These are phyloP conservation scores for Volucella bombylans DNA, from an alignment of 2,888 invertebrate genomes.

Conservation along the genomic window DNA sequence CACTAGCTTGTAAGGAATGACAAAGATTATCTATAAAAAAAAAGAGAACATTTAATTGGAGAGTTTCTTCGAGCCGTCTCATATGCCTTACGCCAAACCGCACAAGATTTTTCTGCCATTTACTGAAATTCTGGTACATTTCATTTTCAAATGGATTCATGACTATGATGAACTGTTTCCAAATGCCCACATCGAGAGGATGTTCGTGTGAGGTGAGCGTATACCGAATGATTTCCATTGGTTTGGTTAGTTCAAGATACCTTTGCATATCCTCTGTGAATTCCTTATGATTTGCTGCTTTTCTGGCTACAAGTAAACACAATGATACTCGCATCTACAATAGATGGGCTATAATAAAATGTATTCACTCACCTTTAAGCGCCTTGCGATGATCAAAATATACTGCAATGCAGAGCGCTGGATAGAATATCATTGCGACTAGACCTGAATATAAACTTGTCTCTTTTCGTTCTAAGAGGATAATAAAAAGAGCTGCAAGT, in stretches of 20 bases:
- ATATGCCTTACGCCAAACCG: slow-evolving; percentile 6
- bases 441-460: slow-evolving; percentile 45
- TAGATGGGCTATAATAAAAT: neutral
- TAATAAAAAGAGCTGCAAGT: slow-evolving; percentile 1
- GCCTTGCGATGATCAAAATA: slow-evolving; percentile 39
- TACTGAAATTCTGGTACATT: slow-evolving; percentile 8
- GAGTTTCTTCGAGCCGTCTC: no score
- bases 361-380: slow-evolving; percentile 24
- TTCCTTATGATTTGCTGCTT: slow-evolving; percentile 16
- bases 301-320: slow-evolving; percentile 8
- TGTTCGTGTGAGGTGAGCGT: neutral
- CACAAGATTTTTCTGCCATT: slow-evolving; percentile 38
- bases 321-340: neutral
- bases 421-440: slow-evolving; percentile 47
- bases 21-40: slow-evolving; percentile 7
- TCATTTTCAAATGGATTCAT: slow-evolving; percentile 46
- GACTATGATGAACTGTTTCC: slow-evolving; percentile 35
- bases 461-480: slow-evolving; percentile 2
- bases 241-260: slow-evolving; percentile 31
- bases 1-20: slow-evolving; percentile 28
- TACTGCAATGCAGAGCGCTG: slow-evolving; percentile 40
- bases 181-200: slow-evolving; percentile 37
- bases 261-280: slow-evolving; percentile 11
- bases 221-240: slow-evolving; percentile 28
- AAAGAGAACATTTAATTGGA: no score